These are phyloP conservation scores for Spea hammondii DNA, from an alignment of 2,797 vertebrate genomes.

Conservation along the genomic window DNA sequence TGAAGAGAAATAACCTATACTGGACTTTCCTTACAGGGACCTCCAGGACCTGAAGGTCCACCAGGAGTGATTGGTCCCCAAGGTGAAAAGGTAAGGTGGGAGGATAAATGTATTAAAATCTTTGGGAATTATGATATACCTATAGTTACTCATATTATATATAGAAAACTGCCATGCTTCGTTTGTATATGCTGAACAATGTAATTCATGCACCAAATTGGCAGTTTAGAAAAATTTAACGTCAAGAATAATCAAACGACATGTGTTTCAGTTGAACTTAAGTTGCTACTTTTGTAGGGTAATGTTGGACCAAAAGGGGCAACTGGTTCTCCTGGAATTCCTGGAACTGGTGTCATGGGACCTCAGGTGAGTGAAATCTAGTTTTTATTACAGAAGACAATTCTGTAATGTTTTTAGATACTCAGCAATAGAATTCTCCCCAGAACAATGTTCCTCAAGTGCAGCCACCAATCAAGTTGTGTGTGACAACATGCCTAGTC, in stretches of 20 bases:
- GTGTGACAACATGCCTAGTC: too few species aligned
- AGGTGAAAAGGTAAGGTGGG: constrained; percentile 78
- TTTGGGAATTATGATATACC: too few species aligned
- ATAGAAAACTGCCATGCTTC: too few species aligned
- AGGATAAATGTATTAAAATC: background rate
- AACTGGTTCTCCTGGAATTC: constrained; percentile 74
- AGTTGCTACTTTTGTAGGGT: constrained; percentile 67
- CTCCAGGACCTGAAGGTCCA: constrained; percentile 76
- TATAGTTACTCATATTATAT: too few species aligned
- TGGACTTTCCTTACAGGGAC: constrained; percentile 68
- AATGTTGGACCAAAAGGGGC: constrained; percentile 71
- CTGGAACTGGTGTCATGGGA: constrained; percentile 68
- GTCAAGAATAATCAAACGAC: too few species aligned
- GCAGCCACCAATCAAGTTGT: too few species aligned
- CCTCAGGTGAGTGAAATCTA: constrained; percentile 68
- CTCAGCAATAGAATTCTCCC: background rate
- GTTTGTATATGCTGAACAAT: too few species aligned
- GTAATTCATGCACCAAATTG: too few species aligned
- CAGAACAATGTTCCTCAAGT: background rate
- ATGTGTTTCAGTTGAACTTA: too few species aligned
- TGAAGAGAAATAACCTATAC: background rate
- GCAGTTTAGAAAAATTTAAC: too few species aligned
- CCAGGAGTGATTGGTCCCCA: constrained; percentile 75
- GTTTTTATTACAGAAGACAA: background rate
- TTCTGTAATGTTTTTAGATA: too few species aligned